Percentiles rank a stretch among this genome's conserved stretches.
phyloP scores from a whole-genome alignment of 2,888 invertebrate genomes.

The Sphaeridia pumilis region DNA sequence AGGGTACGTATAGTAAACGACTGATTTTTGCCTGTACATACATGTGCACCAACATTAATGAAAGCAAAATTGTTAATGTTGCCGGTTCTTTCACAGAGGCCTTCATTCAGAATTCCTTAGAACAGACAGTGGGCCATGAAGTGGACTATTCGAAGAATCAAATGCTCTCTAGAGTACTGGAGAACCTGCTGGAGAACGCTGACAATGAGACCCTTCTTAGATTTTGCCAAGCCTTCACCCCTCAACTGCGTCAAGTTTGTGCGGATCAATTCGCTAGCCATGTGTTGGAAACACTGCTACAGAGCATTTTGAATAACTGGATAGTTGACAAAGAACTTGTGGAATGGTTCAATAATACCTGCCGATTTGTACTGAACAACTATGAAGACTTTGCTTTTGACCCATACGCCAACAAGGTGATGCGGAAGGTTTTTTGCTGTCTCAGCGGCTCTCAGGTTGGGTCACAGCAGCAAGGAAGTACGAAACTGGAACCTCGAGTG shows the following conservation, averaged over 20 bases:
- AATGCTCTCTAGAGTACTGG: conserved; percentile 63
- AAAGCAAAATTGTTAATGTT: too few relatives aligned
- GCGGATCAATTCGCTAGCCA: conserved; percentile 68
- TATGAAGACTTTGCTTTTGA: conserved; percentile 73
- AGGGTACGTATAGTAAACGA: too few relatives aligned
- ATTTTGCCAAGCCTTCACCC: conserved; percentile 51
- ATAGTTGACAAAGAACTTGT: conserved; percentile 44
- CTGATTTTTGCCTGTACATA: too few relatives aligned
- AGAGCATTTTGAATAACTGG: conserved; percentile 37
- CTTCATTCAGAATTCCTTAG: conserved; percentile 63
- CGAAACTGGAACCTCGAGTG: conserved; percentile 36
- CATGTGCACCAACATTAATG: too few relatives aligned
- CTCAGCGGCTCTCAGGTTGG: conserved; percentile 52
- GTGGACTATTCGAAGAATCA: conserved; percentile 64
- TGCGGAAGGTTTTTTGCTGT: conserved; percentile 58
- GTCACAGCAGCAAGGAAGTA: background rate
- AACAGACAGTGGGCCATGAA: conserved; percentile 58
- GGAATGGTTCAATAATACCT: conserved; percentile 55
- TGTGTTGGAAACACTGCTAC: conserved; percentile 58
- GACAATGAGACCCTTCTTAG: conserved; percentile 49
- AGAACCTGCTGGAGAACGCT: conserved; percentile 48
- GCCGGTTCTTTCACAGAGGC: conserved; percentile 47
- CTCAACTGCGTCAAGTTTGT: conserved; percentile 56
- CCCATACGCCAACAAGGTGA: conserved; percentile 60
- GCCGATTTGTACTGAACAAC: conserved; percentile 68